A percentile compares a stretch with the other conserved stretches of the same genome.
Conservation (phyloP, 2,113 vertebrate genomes). For the Thalassarche chlororhynchos region DNA sequence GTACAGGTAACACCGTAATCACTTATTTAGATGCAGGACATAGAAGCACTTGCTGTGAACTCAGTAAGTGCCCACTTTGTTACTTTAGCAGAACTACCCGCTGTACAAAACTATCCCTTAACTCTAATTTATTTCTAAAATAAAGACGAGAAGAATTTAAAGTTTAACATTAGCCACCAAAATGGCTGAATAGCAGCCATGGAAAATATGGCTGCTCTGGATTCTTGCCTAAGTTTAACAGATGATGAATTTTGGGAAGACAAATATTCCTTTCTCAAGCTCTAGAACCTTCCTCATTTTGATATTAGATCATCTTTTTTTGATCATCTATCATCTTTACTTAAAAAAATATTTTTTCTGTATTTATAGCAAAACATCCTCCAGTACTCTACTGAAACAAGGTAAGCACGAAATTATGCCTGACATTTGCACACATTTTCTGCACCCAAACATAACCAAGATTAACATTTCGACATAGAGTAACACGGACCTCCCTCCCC, state of each 20-base stretch:
- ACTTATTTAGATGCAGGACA: no score
- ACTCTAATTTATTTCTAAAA: neutral
- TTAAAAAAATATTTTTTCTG: neutral
- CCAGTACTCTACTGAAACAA: neutral
- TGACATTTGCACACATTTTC: neutral
- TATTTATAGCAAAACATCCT: neutral
- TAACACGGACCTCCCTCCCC: neutral
- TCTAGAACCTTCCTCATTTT: neutral
- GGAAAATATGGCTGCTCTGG: neutral
- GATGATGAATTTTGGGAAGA: neutral
- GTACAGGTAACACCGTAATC: no score
- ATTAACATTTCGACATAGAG: neutral
- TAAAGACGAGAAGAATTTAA: neutral
- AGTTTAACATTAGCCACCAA: neutral
- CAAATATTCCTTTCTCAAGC: neutral
- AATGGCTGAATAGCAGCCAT: neutral
- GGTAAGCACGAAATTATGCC: neutral
- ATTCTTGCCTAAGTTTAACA: neutral
- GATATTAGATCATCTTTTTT: neutral
- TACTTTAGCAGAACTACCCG: neutral
- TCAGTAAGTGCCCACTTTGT: no score
- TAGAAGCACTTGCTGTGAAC: neutral
- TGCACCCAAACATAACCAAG: neutral
- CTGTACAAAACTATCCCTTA: neutral
- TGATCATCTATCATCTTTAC: no score